A percentile compares a stretch with the other conserved stretches of the same genome.
These are phyloP conservation scores for Plebejus anna DNA, from an alignment of 2,888 invertebrate genomes.

Conservation along the genomic window DNA sequence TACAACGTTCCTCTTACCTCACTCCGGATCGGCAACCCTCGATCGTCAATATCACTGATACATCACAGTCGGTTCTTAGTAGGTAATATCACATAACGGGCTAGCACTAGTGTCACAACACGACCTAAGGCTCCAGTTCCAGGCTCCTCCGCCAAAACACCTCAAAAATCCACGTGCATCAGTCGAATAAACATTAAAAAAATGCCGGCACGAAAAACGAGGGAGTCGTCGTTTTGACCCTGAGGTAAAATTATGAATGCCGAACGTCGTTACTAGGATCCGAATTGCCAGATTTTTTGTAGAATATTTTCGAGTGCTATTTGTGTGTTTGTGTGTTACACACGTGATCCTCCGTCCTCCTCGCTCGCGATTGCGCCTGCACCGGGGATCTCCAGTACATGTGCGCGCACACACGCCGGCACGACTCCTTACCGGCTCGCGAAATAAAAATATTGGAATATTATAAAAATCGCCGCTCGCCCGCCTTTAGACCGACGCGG, in stretches of 20 bases:
- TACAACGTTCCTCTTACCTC: conserved; percentile 58
- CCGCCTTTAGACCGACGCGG: conserved; percentile 79
- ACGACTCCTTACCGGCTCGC: conserved; percentile 49
- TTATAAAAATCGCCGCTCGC: conserved; percentile 71
- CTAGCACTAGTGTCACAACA: conserved; percentile 79
- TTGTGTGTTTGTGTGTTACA: conserved; percentile 65
- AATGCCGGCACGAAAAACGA: conserved; percentile 41
- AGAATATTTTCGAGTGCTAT: conserved; percentile 76
- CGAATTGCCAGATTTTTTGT: conserved; percentile 76
- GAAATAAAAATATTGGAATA: conserved; percentile 71
- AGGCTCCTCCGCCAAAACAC: conserved; percentile 67
- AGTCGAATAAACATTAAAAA: conserved; percentile 72
- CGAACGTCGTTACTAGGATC: conserved; percentile 75
- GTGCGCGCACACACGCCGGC: conserved; percentile 66
- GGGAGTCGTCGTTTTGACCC: conserved; percentile 74
- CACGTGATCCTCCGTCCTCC: conserved; percentile 69
- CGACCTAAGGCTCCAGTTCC: conserved; percentile 76
- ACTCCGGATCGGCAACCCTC: conserved; percentile 59
- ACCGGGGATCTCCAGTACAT: conserved; percentile 58
- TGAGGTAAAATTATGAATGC: conserved; percentile 77
- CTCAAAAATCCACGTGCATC: conserved; percentile 70
- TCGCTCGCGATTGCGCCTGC: conserved; percentile 67
- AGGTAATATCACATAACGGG: conserved; percentile 76
- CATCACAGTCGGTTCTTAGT: conserved; percentile 79
- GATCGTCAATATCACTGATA: conserved; percentile 75